phyloP scores from a whole-genome alignment of 2,888 invertebrate species.

The Neocrepidodera transversa region DNA sequence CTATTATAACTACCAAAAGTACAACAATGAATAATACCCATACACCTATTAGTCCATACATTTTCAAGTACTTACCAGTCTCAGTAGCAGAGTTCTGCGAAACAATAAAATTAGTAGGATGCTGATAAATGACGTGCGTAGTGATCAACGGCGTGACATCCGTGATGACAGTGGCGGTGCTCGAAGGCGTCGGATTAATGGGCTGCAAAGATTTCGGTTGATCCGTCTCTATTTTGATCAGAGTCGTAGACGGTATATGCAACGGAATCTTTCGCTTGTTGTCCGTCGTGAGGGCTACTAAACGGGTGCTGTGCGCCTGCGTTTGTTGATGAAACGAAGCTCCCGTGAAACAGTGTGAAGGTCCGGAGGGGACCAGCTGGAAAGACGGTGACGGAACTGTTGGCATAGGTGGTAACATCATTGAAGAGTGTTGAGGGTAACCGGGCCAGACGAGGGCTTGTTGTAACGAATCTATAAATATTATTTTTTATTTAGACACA shows the following conservation, averaged over 20 bases:
- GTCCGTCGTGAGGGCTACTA: slow-evolving; percentile 68
- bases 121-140: slow-evolving; percentile 66
- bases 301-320: slow-evolving; percentile 71
- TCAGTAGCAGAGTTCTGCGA: slow-evolving; percentile 53
- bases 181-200: slow-evolving; percentile 55
- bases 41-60: not conserved
- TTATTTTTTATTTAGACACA: not conserved
- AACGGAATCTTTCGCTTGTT: slow-evolving; percentile 63
- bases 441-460: slow-evolving; percentile 80
- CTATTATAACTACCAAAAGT: too few relatives aligned
- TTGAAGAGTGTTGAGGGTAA: slow-evolving; percentile 64
- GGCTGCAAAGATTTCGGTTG: slow-evolving; percentile 59
- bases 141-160: slow-evolving; percentile 65
- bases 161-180: slow-evolving; percentile 57
- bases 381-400: slow-evolving; percentile 72
- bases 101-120: slow-evolving; percentile 57
- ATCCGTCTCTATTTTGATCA: slow-evolving; percentile 76
- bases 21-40: not conserved
- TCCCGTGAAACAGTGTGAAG: slow-evolving; percentile 66
- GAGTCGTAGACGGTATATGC: slow-evolving; percentile 61
- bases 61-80: slow-evolving; percentile 36
- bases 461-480: slow-evolving; percentile 68
- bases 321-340: slow-evolving; percentile 72
- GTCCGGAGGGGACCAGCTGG: slow-evolving; percentile 65
- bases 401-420: slow-evolving; percentile 60